Evolutionary conservation across 1,140 invertebrate genomes (phyloP).

Genomic region (Sycobia sp.): DNA sequence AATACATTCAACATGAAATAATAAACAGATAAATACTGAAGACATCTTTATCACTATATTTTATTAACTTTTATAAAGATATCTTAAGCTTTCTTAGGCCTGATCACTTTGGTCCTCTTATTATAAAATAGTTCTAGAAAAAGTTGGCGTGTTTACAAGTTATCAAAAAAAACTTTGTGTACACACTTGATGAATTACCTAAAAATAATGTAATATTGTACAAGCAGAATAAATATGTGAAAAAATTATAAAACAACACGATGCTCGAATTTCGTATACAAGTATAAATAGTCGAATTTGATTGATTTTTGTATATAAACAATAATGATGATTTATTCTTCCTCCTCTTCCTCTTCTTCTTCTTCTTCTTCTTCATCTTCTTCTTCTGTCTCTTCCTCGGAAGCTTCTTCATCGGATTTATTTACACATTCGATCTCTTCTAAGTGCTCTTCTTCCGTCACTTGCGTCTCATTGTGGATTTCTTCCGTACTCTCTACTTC

Average conservation of each 20-base stretch:
- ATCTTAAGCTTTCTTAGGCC: conserved; percentile 32
- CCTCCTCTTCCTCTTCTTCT: conserved; percentile 10
- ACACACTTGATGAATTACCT: conserved; percentile 11
- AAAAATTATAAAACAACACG: conserved; percentile 22
- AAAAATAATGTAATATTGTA: conserved; percentile 17
- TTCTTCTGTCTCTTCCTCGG: not conserved
- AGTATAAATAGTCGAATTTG: conserved; percentile 2
- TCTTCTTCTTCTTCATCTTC: conserved; percentile 1
- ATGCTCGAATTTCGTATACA: conserved; percentile 11
- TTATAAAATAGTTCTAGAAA: conserved; percentile 31
- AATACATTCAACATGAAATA: conserved; percentile 33
- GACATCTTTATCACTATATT: conserved; percentile 26
- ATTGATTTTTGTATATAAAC: conserved; percentile 1
- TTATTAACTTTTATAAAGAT: conserved; percentile 14
- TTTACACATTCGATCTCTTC: conserved; percentile 3
- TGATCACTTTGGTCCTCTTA: conserved; percentile 31
- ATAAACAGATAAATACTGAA: conserved; percentile 21
- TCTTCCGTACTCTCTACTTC: not conserved
- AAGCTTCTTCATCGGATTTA: not conserved
- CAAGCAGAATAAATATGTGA: conserved; percentile 27
- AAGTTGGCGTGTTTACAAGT: conserved; percentile 31
- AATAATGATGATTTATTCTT: conserved; percentile 12
- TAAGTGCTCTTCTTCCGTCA: not conserved
- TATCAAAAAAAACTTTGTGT: conserved; percentile 27
- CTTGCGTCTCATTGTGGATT: not conserved